phyloP scores from a whole-genome alignment of 1,140 invertebrate species.

The Ceratina calcarata region DNA sequence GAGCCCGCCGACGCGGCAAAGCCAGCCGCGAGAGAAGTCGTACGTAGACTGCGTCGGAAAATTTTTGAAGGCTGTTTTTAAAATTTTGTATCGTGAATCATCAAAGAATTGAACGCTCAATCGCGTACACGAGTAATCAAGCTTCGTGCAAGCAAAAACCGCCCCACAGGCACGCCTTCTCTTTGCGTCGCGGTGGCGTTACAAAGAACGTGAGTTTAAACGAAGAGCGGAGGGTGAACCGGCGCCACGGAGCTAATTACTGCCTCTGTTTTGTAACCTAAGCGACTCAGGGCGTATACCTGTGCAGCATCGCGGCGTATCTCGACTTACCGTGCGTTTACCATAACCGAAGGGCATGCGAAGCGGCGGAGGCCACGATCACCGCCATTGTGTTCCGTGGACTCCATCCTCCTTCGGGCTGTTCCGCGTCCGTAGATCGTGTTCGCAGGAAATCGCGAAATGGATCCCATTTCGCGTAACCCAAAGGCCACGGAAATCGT shows the following conservation, averaged over 20 bases:
- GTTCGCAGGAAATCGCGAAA: conserved; percentile 68
- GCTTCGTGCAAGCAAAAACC: neutral
- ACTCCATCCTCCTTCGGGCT: conserved; percentile 25
- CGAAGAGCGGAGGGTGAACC: conserved; percentile 46
- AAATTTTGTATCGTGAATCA: no score
- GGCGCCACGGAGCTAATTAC: conserved; percentile 72
- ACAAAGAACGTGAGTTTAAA: conserved; percentile 37
- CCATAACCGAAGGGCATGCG: conserved; percentile 62
- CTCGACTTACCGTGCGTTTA: conserved; percentile 69
- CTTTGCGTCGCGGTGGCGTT: neutral
- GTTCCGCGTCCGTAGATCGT: conserved; percentile 44
- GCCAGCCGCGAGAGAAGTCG: no score
- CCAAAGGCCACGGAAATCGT: conserved; percentile 53
- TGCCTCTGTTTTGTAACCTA: conserved; percentile 73
- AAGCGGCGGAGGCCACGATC: conserved; percentile 43
- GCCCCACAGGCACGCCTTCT: neutral
- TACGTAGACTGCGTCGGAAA: neutral
- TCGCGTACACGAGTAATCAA: neutral
- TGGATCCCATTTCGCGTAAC: conserved; percentile 63
- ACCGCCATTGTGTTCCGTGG: conserved; percentile 51
- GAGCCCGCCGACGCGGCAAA: neutral
- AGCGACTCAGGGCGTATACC: conserved; percentile 62
- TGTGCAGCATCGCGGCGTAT: conserved; percentile 53
- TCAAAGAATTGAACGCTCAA: no score
- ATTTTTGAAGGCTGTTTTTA: neutral